Conservation (phyloP, 2,797 vertebrate genomes). For the Craterocephalus amniculus region DNA sequence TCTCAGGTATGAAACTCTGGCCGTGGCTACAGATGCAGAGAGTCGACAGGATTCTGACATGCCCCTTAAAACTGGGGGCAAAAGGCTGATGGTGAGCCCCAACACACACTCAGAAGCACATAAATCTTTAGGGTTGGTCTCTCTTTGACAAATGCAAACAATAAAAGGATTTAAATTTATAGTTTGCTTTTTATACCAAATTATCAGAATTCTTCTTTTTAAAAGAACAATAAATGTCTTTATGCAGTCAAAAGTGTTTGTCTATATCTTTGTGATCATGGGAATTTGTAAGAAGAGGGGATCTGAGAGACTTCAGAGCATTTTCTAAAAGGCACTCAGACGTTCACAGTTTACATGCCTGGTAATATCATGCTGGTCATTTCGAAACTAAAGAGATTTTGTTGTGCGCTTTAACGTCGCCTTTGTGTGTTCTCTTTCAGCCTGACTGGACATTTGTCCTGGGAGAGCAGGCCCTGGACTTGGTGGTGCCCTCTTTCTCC, state of each 20-base stretch:
- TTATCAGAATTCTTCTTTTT: background rate
- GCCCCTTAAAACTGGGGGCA: conserved; percentile 88
- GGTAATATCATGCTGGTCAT: background rate
- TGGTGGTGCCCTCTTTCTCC: conserved; percentile 86
- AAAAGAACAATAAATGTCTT: background rate
- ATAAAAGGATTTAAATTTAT: background rate
- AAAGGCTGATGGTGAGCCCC: conserved; percentile 87
- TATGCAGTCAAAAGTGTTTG: background rate
- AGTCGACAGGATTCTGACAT: conserved; percentile 87
- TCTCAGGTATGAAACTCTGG: conserved; percentile 94
- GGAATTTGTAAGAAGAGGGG: background rate
- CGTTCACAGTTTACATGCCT: background rate
- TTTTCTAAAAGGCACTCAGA: background rate
- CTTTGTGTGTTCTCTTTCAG: conserved; percentile 75
- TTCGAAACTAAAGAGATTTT: conserved; percentile 3
- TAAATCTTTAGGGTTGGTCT: background rate
- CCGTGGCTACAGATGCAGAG: conserved; percentile 96
- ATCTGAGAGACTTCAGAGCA: background rate
- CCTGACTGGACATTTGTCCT: conserved; percentile 94
- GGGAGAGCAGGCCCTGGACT: conserved; percentile 93
- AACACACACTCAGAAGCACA: background rate
- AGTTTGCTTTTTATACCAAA: background rate
- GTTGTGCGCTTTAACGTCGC: conserved; percentile 5
- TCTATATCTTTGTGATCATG: background rate
- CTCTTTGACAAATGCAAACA: background rate